These are phyloP conservation scores for Anastrepha ludens DNA, from an alignment of 1,140 invertebrate genomes.

Conservation along the genomic window DNA sequence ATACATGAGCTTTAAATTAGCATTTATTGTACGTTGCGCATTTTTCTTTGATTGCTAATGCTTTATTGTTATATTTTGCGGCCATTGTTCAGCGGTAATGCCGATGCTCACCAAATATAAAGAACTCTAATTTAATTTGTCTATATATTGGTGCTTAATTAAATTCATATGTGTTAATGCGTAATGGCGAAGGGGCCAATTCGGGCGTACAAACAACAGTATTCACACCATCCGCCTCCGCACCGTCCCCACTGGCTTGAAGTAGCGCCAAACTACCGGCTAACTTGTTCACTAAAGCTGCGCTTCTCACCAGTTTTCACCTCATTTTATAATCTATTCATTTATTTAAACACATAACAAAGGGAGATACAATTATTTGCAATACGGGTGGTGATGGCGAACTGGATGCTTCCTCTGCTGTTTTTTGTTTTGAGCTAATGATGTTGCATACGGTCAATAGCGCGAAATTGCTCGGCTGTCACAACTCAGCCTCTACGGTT, in stretches of 20 bases:
- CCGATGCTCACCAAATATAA: background rate
- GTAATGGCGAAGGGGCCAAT: background rate
- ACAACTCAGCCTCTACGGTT: background rate
- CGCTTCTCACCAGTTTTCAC: background rate
- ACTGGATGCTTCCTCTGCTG: background rate
- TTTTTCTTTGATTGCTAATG: background rate
- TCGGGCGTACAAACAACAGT: background rate
- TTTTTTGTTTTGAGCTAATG: background rate
- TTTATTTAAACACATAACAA: background rate
- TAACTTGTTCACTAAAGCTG: background rate
- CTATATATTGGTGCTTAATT: constrained; percentile 2
- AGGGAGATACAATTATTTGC: background rate
- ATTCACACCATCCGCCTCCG: constrained; percentile 25
- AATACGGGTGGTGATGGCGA: background rate
- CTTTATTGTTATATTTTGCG: background rate
- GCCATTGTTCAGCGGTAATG: background rate
- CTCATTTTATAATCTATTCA: background rate
- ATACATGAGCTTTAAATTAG: background rate
- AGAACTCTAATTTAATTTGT: background rate
- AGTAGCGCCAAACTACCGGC: constrained; percentile 23
- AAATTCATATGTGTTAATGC: background rate
- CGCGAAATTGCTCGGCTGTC: background rate
- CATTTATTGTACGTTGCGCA: background rate
- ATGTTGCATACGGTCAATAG: background rate
- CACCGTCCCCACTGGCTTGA: background rate